Percentiles rank a stretch among this genome's conserved stretches.
phyloP scores from a whole-genome alignment of 2,113 vertebrate species.

The Felis catus region F.catus_Fca126_mat1.0 CM031417.1:122574001-122574500 shows the following conservation, averaged over 20 bases:
- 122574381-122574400: slow-evolving; percentile 15
- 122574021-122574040: not conserved
- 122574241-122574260: not conserved
- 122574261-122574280: not conserved
- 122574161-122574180: not conserved
- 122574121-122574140: not conserved
- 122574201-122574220: not conserved
- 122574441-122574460: too few species aligned
- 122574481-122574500: too few species aligned
- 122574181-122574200: not conserved
- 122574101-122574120: not conserved
- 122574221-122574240: not conserved
- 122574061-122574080: not conserved
- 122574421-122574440: too few species aligned
- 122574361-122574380: slow-evolving; percentile 24
- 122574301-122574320: not conserved
- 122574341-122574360: slow-evolving; percentile 17
- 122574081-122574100: not conserved
- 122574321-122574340: not conserved
- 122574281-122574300: not conserved
- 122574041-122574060: not conserved
- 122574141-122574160: not conserved
- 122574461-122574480: too few species aligned
- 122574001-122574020: not conserved
- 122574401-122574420: not conserved